Evolutionary conservation across 2,797 vertebrate genomes (phyloP).

Genomic region (Bovichtus diacanthus): DNA sequence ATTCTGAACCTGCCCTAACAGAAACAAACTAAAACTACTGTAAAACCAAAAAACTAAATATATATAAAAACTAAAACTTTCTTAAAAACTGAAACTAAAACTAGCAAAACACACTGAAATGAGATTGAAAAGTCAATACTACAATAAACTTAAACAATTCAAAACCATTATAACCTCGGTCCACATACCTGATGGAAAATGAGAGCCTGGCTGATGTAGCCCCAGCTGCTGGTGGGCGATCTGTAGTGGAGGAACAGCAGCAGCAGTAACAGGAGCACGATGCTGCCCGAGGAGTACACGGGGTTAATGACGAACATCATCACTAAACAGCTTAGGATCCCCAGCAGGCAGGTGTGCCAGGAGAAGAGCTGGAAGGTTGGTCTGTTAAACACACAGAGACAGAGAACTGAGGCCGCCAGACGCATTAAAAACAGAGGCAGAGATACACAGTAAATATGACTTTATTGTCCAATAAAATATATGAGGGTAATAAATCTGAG

Average conservation of each 20-base stretch:
- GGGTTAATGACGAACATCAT: constrained; percentile 98
- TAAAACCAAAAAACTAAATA: too few species aligned
- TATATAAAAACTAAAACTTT: too few species aligned
- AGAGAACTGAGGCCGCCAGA: neutral
- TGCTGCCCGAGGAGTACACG: constrained; percentile 90
- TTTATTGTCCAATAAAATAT: neutral
- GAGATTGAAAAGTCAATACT: too few species aligned
- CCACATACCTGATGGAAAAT: constrained; percentile 93
- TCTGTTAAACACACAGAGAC: constrained; percentile 71
- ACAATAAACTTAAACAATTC: too few species aligned
- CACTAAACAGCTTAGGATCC: constrained; percentile 91
- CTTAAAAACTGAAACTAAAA: too few species aligned
- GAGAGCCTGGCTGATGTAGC: constrained; percentile 95
- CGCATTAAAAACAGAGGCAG: neutral
- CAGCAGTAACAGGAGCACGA: constrained; percentile 89
- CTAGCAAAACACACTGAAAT: too few species aligned
- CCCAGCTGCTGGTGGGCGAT: constrained; percentile 94
- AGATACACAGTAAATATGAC: constrained; percentile 1
- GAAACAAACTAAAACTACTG: too few species aligned
- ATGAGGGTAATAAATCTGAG: neutral
- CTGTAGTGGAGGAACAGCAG: constrained; percentile 92
- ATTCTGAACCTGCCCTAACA: too few species aligned
- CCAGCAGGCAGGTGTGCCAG: constrained; percentile 94
- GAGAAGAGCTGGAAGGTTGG: constrained; percentile 93
- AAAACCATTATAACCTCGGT: too few species aligned